phyloP scores from a whole-genome alignment of 92 coral and sea anemone genomes.

The Pocillopora grandis region DNA sequence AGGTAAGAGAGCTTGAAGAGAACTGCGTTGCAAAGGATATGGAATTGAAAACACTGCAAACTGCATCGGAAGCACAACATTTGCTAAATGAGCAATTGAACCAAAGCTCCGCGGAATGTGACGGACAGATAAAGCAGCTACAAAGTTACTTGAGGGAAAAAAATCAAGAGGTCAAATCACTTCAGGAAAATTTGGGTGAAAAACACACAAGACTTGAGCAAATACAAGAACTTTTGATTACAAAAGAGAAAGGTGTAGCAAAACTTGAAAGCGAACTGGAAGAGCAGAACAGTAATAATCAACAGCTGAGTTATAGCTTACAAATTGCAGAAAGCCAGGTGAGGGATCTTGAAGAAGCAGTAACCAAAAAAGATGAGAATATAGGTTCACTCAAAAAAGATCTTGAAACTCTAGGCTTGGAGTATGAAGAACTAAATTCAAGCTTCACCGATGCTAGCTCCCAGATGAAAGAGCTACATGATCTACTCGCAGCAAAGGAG shows the following conservation, averaged over 20 bases:
- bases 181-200: slow-evolving; percentile 23
- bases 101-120: slow-evolving; percentile 31
- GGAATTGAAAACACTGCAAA: slow-evolving; percentile 33
- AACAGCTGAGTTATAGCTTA: slow-evolving; percentile 11
- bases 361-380: slow-evolving; percentile 18
- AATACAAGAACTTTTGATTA: neutral
- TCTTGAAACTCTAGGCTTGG: slow-evolving; percentile 27
- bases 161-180: slow-evolving; percentile 15
- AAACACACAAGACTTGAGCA: slow-evolving; percentile 27
- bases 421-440: slow-evolving; percentile 22
- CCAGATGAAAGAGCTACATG: slow-evolving; percentile 31
- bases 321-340: slow-evolving; percentile 14
- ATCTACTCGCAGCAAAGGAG: slow-evolving; percentile 44
- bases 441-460: slow-evolving; percentile 40
- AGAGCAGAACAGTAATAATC: slow-evolving; percentile 16
- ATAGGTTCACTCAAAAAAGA: slow-evolving; percentile 7
- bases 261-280: slow-evolving; percentile 1
- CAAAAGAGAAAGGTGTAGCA: slow-evolving; percentile 27
- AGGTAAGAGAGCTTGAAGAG: slow-evolving; percentile 54
- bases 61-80: slow-evolving; percentile 38
- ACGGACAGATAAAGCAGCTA: slow-evolving; percentile 15
- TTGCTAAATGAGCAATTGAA: slow-evolving; percentile 24
- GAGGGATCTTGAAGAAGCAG: slow-evolving; percentile 25
- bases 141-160: slow-evolving; percentile 19
- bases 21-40: slow-evolving; percentile 48